Conservation (phyloP, 2,113 vertebrate genomes). For the Gobiocypris rarus region DNA sequence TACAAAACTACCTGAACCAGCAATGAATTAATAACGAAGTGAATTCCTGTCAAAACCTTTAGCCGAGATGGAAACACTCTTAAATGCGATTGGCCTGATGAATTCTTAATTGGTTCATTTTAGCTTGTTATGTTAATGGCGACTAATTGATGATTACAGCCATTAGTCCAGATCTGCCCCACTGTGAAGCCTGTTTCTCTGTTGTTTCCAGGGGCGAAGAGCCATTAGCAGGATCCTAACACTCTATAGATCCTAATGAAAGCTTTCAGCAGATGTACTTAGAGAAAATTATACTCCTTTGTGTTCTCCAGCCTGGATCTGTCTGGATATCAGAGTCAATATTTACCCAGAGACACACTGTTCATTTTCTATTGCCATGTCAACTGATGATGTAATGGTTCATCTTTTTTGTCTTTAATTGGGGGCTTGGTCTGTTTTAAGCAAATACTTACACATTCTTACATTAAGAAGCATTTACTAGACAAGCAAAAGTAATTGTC, state of each 20-base stretch:
- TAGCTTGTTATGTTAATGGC: constrained; percentile 34
- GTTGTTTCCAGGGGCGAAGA: constrained; percentile 12
- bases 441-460: too few species aligned
- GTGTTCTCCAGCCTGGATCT: constrained; percentile 17
- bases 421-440: background rate
- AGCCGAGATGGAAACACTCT: background rate
- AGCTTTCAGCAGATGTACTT: constrained; percentile 40
- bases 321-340: constrained; percentile 32
- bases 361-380: constrained; percentile 5
- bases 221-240: constrained; percentile 40
- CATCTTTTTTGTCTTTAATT: background rate
- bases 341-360: constrained; percentile 20
- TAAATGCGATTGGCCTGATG: constrained; percentile 4
- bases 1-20: constrained; percentile 13
- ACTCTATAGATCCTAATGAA: constrained; percentile 56
- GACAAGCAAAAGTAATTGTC: too few species aligned
- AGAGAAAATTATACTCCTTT: constrained; percentile 51
- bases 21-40: background rate
- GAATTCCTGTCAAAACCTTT: background rate
- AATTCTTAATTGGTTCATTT: constrained; percentile 36
- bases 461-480: too few species aligned
- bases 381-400: constrained; percentile 13
- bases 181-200: constrained; percentile 27
- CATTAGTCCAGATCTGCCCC: constrained; percentile 38
- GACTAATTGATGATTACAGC: constrained; percentile 56